These are phyloP conservation scores for Isichthys henryi DNA, from an alignment of 2,113 vertebrate genomes.

Conservation along the genomic window DNA sequence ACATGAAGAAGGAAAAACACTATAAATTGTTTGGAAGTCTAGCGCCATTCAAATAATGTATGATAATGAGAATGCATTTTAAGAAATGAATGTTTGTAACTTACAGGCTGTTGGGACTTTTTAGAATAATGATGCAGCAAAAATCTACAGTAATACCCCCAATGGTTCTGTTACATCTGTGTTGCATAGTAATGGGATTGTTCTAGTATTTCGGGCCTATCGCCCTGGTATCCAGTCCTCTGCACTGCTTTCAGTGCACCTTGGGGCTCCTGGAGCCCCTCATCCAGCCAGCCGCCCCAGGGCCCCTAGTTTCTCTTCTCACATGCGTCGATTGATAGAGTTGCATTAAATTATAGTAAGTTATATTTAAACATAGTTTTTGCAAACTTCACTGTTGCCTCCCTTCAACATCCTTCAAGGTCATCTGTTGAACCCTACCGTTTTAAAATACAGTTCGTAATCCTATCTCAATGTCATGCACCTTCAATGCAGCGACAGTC, in stretches of 20 bases:
- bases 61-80: background rate
- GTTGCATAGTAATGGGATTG: too few relatives aligned
- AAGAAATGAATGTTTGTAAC: background rate
- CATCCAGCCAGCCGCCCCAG: background rate
- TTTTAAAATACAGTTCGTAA: background rate
- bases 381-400: background rate
- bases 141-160: background rate
- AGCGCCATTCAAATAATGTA: background rate
- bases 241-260: background rate
- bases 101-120: background rate
- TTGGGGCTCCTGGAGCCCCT: background rate
- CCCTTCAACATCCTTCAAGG: background rate
- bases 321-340: background rate
- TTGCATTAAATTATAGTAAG: background rate
- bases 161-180: background rate
- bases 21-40: background rate
- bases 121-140: background rate
- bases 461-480: background rate
- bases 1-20: background rate
- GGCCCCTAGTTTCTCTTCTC: background rate
- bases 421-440: background rate
- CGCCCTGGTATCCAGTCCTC: background rate
- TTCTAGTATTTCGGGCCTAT: too few relatives aligned
- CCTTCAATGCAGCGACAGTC: background rate
- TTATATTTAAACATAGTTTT: background rate